A percentile compares a stretch with the other conserved stretches of the same genome.
Conservation (phyloP, 2,797 vertebrate genomes). For the Ctenopoma multispine region DNA sequence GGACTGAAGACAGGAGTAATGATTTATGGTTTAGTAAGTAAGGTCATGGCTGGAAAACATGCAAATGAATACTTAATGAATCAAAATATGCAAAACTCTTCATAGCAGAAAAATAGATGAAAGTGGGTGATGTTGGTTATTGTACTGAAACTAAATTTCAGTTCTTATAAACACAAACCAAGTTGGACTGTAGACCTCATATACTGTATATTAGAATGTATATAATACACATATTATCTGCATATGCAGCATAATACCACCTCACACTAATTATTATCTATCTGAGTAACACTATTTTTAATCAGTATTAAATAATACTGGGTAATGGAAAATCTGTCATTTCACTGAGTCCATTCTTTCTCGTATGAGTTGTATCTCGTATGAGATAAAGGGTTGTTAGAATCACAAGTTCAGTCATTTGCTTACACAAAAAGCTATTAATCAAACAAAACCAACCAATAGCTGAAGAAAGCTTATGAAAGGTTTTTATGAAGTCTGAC, state of each 20-base stretch:
- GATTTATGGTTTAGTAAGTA: background rate
- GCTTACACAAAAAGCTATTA: background rate
- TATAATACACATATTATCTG: background rate
- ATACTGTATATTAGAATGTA: background rate
- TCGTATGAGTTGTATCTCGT: no score
- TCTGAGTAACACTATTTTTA: no score
- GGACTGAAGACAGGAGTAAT: conserved; percentile 48
- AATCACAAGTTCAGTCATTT: background rate
- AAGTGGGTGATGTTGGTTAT: conserved; percentile 29
- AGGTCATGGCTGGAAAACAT: conserved; percentile 68
- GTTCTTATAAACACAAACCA: conserved; percentile 33
- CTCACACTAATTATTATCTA: background rate
- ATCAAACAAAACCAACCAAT: background rate
- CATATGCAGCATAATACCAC: background rate
- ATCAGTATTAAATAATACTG: no score
- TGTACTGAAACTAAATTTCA: conserved; percentile 20
- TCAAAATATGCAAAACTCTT: conserved; percentile 33
- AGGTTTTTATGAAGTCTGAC: conserved; percentile 19
- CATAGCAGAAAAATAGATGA: conserved; percentile 24
- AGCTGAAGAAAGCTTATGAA: background rate
- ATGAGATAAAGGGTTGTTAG: background rate
- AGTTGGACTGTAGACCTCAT: conserved; percentile 15
- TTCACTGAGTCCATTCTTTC: background rate
- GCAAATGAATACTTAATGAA: conserved; percentile 60
- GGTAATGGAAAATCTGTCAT: background rate